A percentile compares a stretch with the other conserved stretches of the same genome.
These are phyloP conservation scores for Catharus fuscescens DNA, from an alignment of 2,113 vertebrate species.

Conservation along the genomic window DNA sequence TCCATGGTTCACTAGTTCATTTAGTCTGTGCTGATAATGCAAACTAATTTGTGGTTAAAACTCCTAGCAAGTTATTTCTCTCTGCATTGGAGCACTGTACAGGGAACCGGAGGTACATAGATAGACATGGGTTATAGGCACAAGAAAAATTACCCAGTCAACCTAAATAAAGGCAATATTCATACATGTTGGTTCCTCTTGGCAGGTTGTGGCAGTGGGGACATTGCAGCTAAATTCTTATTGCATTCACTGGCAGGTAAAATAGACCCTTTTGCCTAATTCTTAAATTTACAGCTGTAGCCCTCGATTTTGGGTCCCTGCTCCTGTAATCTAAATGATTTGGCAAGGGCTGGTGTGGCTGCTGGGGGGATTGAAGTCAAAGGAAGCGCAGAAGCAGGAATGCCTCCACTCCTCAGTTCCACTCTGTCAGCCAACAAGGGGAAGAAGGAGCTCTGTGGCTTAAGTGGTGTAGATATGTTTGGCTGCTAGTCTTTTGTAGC, in stretches of 20 bases:
- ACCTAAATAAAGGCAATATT: neutral
- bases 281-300: neutral
- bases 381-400: rapidly evolving
- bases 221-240: neutral
- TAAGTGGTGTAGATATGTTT: neutral
- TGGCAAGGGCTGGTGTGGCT: neutral
- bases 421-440: neutral
- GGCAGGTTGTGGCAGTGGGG: neutral
- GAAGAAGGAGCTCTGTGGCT: neutral
- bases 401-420: neutral
- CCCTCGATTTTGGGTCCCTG: neutral
- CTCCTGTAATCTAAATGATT: neutral
- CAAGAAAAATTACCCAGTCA: neutral
- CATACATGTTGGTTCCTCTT: neutral
- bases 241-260: neutral
- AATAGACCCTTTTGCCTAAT: neutral
- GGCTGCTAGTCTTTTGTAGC: neutral
- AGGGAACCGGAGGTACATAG: neutral
- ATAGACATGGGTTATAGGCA: neutral
- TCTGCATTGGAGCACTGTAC: neutral
- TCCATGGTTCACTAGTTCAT: neutral
- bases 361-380: neutral
- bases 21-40: neutral
- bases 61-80: neutral
- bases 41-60: neutral